Base-by-base conservation (phyloP, 2,113 vertebrate species). In the Larimichthys crocea region DNA sequence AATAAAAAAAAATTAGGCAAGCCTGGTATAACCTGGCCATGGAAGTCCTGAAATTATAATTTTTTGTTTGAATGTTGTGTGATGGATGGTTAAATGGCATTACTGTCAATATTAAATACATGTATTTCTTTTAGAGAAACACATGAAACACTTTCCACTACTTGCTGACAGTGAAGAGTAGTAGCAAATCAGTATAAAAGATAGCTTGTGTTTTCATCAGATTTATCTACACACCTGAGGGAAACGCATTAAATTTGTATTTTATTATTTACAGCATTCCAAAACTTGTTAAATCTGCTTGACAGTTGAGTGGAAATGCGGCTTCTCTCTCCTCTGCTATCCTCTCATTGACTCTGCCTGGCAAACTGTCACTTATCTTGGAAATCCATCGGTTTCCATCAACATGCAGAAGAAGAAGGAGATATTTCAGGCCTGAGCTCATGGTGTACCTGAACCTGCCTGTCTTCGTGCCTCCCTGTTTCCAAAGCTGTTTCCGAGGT, bases 351-450 rank as follows among this genome's bases (percentile, higher is more conserved):
- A 52, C 50, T 63, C 31, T 44, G 12, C 53, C 10, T 42, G 85
- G 73, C 31, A 60, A 65, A 53, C 46, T 52, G 61, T 74, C 77
- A 69, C 72, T 88, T 76, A 73, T 88, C 83, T 81, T 77, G 52
- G 74, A 79, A 82, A 60, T 56, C 7, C 53, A 82, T 80, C 56
- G 42, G 63, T 88, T 92, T 89, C 88, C 89, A 75, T 86, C 84
- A 88, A 61, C 84, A 59, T 15, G 0, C 31, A 15, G 35, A 50
- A 64, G 64, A 63, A 40, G 40, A 40, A 14, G 49, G 12, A 64
- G 77, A 89, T 86, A 81, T 77, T 90, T 89, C 49, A 42, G 69
- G 46, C 52, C 76, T 83, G 75, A 76, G 85, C 78, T 84, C 83
- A 85, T 53, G 50, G 70, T 40, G 84, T 40, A 80, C 20, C 55